phyloP scores from a whole-genome alignment of 2,113 vertebrate species.

The Hiodon tergisus region DNA sequence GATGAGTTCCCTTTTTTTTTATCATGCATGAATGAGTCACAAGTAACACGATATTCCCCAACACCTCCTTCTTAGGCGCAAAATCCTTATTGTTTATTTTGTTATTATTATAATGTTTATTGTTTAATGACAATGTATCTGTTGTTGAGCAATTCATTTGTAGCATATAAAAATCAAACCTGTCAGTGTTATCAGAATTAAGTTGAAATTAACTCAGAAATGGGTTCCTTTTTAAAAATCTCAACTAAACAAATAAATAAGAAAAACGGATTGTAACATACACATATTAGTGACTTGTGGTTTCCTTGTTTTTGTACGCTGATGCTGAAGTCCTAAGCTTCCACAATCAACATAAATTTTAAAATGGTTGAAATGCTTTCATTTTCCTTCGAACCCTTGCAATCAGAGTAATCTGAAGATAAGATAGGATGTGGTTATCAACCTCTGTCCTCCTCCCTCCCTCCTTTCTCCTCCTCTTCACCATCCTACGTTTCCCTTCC shows the following conservation, averaged over 20 bases:
- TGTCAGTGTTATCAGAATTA: too few relatives aligned
- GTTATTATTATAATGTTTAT: too few relatives aligned
- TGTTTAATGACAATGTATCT: too few relatives aligned
- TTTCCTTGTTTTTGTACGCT: not conserved
- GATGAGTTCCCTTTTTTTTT: too few relatives aligned
- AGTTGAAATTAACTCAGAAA: too few relatives aligned
- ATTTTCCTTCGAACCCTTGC: not conserved
- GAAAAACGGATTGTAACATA: not conserved
- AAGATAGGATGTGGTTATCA: constrained; percentile 13
- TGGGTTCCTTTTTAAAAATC: too few relatives aligned
- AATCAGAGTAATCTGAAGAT: constrained; percentile 6
- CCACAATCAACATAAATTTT: not conserved
- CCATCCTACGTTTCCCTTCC: constrained; percentile 14
- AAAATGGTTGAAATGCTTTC: not conserved
- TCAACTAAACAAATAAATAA: not conserved
- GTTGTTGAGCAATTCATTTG: too few relatives aligned
- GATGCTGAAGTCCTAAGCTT: not conserved
- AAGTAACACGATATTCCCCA: too few relatives aligned
- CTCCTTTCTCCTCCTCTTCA: constrained; percentile 29
- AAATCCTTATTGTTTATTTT: too few relatives aligned
- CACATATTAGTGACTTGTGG: not conserved
- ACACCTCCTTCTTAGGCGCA: too few relatives aligned
- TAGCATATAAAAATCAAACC: too few relatives aligned
- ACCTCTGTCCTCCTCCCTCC: constrained; percentile 32
- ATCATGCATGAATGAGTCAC: too few relatives aligned